These are phyloP conservation scores for Troglohyphantes excavatus DNA, from an alignment of 2,888 invertebrate genomes.

Conservation along the genomic window DNA sequence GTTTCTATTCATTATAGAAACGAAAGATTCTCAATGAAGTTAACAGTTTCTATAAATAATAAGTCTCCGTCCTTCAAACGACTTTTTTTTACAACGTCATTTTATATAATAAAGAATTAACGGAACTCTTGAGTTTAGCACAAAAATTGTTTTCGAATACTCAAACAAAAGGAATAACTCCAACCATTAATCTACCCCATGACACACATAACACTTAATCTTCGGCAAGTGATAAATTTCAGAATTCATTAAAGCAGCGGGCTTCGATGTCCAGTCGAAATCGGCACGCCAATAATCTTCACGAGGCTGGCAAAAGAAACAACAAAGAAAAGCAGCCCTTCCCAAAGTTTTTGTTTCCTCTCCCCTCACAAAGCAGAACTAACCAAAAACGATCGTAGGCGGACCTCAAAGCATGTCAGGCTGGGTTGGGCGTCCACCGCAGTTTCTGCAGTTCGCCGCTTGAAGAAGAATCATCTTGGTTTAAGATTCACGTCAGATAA, in stretches of 20 bases:
- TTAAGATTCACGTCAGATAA: slow-evolving; percentile 68
- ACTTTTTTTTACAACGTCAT: not conserved
- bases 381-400: slow-evolving; percentile 63
- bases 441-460: not conserved
- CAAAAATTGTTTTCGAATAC: not conserved
- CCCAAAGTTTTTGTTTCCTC: slow-evolving; percentile 24
- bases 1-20: too few relatives aligned
- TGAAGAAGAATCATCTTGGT: slow-evolving; percentile 32
- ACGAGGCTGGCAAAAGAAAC: slow-evolving; percentile 12
- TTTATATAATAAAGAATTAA: not conserved
- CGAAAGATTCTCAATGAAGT: too few relatives aligned
- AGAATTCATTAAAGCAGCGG: not conserved
- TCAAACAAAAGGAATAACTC: not conserved
- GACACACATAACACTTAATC: slow-evolving; percentile 1
- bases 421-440: slow-evolving; percentile 14
- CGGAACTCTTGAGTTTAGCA: not conserved
- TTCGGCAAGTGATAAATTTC: slow-evolving; percentile 20
- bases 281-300: slow-evolving; percentile 31
- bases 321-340: slow-evolving; percentile 33
- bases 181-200: not conserved
- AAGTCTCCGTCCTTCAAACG: too few relatives aligned
- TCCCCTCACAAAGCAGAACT: slow-evolving; percentile 31
- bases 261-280: not conserved
- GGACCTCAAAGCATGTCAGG: slow-evolving; percentile 21
- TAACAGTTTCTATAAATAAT: too few relatives aligned